Percentiles rank a stretch among this genome's conserved stretches.
These are phyloP conservation scores for Acestrorhynchus altus DNA, from an alignment of 2,797 vertebrate species.

Conservation along the genomic window DNA sequence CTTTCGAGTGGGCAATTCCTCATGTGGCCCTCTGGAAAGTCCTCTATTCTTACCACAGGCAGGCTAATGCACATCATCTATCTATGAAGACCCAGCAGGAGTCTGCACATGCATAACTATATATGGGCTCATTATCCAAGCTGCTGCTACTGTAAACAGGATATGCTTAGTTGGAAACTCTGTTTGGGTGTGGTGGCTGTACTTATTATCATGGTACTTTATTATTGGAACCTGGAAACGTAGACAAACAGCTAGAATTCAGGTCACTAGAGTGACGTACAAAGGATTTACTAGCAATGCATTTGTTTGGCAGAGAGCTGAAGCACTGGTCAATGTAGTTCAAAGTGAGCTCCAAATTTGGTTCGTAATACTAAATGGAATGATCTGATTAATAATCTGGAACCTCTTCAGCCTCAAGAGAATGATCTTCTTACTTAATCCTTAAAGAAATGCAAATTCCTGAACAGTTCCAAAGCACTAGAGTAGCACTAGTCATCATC, in stretches of 20 bases:
- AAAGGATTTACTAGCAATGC: background rate
- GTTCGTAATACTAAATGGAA: background rate
- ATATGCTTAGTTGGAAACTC: conserved; percentile 16
- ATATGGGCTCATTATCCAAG: conserved; percentile 51
- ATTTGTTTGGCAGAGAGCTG: background rate
- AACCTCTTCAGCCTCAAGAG: background rate
- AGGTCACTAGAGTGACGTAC: background rate
- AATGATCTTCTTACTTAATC: background rate
- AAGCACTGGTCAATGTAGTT: background rate
- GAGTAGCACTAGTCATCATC: background rate
- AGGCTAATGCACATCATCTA: conserved; percentile 53
- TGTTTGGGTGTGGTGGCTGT: background rate
- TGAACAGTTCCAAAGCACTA: background rate
- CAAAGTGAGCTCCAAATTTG: background rate
- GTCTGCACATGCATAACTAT: conserved; percentile 44
- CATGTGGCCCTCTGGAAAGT: conserved; percentile 55
- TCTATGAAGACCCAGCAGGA: conserved; percentile 50
- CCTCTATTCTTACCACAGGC: conserved; percentile 56
- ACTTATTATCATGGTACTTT: background rate
- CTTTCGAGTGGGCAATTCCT: conserved; percentile 57
- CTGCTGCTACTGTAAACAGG: conserved; percentile 38
- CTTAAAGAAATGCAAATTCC: background rate
- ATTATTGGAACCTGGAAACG: background rate
- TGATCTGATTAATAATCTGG: conserved; percentile 13
- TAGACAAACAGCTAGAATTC: background rate